phyloP scores from a whole-genome alignment of 1,140 invertebrate species.

The Oryctes rhinoceros region DNA sequence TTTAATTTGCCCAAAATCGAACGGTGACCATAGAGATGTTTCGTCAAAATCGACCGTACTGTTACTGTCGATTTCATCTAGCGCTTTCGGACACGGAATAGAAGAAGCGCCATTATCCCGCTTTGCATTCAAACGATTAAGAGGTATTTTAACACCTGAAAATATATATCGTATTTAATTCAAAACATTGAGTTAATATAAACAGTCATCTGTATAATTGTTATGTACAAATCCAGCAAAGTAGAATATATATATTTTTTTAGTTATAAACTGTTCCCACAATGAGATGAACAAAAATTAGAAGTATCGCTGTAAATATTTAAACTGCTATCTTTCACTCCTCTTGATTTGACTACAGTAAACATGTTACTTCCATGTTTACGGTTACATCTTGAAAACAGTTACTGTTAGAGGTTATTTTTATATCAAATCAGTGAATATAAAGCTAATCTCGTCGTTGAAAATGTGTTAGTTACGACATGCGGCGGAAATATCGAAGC shows the following conservation, averaged over 20 bases:
- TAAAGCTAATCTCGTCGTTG: neutral
- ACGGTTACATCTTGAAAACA: too few species aligned
- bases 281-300: slow-evolving; percentile 4
- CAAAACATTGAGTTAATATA: neutral
- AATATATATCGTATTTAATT: neutral
- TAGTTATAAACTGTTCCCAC: neutral
- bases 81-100: too few species aligned
- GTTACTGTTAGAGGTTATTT: neutral
- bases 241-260: neutral
- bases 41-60: too few species aligned
- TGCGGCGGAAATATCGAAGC: neutral
- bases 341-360: neutral
- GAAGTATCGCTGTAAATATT: slow-evolving; percentile 1
- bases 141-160: too few species aligned
- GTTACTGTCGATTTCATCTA: too few species aligned
- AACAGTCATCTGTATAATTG: slow-evolving; percentile 15
- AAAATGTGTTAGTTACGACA: too few species aligned
- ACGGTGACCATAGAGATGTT: too few species aligned
- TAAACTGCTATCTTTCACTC: neutral
- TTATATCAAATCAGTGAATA: neutral
- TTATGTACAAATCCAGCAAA: slow-evolving; percentile 1
- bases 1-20: too few species aligned
- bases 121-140: too few species aligned
- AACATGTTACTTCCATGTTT: too few species aligned
- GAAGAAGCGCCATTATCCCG: too few species aligned